Evolutionary conservation across 2,113 vertebrate species (phyloP), one percentile per base, ranked within the genome.

Genomic region (Daboia siamensis): DNA sequence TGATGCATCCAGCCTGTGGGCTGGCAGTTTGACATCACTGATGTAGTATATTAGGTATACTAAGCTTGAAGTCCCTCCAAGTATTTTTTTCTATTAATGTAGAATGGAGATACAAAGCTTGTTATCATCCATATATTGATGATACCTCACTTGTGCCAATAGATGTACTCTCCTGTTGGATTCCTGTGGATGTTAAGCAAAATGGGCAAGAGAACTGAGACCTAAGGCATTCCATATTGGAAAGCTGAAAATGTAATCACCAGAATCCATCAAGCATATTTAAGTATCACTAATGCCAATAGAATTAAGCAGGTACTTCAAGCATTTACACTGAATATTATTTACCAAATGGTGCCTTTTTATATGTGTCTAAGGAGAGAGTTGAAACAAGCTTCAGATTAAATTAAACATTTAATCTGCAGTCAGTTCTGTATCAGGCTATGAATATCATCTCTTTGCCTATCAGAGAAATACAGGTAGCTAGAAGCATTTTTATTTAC

Each of bases 331-430:
- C 51, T 55, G 17, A 88, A 44, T 8, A 55, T 13, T 39, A 23
- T 89, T 46, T 24, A 26, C 33, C 44, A 54, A 69, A 48, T 92
- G 9, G 15, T 80, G 5, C 33, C 5, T 17, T 55, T 69, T 29
- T 92, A 39, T 85, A 85, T 86, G 61, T 64, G 8, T 52, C 23
- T 61, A 33, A 54, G 21, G 56, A 86, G 29, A 86, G 74, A 86
- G 46, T 23, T 90, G 80, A 90, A 92, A 0, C 64, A 24, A 91
- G 94, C 84, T 90, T 94, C 92, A 94, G 93, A 94, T 96, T 93
- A 88, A 64, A 91, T 93, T 69, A 94, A 91, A 89, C 39, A 15
- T 90, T 91, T 52, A 89, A 93, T 33, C 86, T 92, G 80, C 93
- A 91, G 11, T 92, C 48, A 91, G 74, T 56, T 93, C 0, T 64